A percentile compares a stretch with the other conserved stretches of the same genome.
These are phyloP conservation scores for Sebastes hubbsi DNA, from an alignment of 2,797 vertebrate species.

Conservation along the genomic window DNA sequence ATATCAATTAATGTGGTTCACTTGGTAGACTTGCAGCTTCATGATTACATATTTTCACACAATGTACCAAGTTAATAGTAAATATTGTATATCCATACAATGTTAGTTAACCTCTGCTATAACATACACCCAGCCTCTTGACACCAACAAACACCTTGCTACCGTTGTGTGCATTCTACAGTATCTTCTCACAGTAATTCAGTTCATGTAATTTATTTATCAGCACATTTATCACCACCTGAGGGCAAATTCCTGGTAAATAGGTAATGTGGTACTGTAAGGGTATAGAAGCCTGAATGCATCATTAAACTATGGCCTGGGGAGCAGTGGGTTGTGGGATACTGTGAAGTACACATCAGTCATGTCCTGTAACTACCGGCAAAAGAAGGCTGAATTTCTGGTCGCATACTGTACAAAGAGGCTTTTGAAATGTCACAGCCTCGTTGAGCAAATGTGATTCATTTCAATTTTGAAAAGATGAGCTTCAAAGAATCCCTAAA, in stretches of 20 bases:
- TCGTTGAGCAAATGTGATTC: background rate
- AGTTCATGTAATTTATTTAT: background rate
- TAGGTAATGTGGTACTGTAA: background rate
- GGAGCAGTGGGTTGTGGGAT: conserved; percentile 8
- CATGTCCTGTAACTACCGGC: background rate
- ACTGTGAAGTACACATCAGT: background rate
- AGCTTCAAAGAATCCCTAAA: conserved; percentile 13
- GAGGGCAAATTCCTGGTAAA: background rate
- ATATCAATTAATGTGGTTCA: background rate
- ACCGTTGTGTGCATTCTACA: background rate
- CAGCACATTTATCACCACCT: background rate
- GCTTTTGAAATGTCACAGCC: conserved; percentile 8
- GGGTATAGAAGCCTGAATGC: background rate
- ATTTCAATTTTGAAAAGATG: conserved; percentile 6
- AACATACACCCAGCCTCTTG: background rate
- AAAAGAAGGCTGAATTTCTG: background rate
- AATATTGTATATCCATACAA: background rate
- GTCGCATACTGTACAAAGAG: background rate
- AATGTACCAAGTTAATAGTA: background rate
- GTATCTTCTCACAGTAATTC: background rate
- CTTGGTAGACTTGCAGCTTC: background rate
- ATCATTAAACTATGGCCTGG: background rate
- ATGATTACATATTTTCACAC: background rate
- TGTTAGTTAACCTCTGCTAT: background rate
- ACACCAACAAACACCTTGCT: background rate